A percentile compares a stretch with the other conserved stretches of the same genome.
phyloP scores from a whole-genome alignment of 2,888 invertebrate species.

The Seladonia tumulorum region DNA sequence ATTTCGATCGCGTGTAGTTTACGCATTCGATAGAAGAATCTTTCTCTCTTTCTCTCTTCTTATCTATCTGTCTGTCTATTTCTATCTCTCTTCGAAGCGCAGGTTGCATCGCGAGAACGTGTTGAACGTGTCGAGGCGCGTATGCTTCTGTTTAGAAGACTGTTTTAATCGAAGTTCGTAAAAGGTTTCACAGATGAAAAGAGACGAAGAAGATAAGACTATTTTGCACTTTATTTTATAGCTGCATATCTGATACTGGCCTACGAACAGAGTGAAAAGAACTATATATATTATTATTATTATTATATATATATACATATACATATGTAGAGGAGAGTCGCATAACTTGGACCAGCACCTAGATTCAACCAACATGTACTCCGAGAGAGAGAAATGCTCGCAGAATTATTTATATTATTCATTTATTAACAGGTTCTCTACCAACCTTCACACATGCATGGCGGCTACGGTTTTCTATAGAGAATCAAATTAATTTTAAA shows the following conservation, averaged over 20 bases:
- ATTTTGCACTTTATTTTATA: conserved; percentile 63
- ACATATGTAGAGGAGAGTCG: background rate
- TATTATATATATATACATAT: conserved; percentile 1
- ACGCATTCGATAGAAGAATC: background rate
- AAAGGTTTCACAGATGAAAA: conserved; percentile 31
- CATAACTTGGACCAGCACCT: background rate
- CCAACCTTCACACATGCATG: background rate
- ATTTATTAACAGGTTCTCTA: background rate
- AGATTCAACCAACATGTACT: background rate
- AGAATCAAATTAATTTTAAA: too few species aligned
- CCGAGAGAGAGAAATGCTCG: background rate
- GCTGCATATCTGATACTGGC: conserved; percentile 51
- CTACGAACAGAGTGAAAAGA: conserved; percentile 40
- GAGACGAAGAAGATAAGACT: conserved; percentile 51
- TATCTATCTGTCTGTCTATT: background rate
- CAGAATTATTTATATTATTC: too few species aligned
- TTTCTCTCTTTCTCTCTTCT: background rate
- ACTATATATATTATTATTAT: conserved; percentile 7
- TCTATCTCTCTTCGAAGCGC: background rate
- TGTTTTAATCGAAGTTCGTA: conserved; percentile 49
- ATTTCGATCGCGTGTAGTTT: conserved; percentile 27
- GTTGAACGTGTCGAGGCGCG: conserved; percentile 26
- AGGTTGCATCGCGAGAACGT: conserved; percentile 19
- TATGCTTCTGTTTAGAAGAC: conserved; percentile 64
- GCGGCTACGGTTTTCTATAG: too few species aligned